These are phyloP conservation scores for Tilapia sparmanii DNA, from an alignment of 2,113 vertebrate species.

Conservation along the genomic window DNA sequence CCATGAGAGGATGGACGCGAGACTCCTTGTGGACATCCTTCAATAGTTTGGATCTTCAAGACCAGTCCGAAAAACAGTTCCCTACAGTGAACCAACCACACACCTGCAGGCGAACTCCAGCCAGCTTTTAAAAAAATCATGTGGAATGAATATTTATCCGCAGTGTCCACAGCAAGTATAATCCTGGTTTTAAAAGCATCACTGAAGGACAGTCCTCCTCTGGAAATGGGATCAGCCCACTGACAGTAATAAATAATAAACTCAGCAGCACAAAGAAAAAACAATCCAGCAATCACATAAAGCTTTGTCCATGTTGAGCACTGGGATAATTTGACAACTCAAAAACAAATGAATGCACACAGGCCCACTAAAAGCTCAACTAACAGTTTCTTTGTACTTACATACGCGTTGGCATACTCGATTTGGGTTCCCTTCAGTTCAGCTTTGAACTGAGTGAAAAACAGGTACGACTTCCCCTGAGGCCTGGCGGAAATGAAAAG, in stretches of 20 bases:
- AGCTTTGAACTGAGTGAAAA: conserved; percentile 93
- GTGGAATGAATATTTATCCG: background rate
- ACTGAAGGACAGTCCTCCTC: background rate
- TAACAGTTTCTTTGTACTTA: conserved; percentile 73
- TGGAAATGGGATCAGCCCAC: background rate
- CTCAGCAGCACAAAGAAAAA: background rate
- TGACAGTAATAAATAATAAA: background rate
- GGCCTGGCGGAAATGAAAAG: conserved; percentile 73
- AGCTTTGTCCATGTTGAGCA: background rate
- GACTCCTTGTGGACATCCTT: background rate
- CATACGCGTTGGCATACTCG: conserved; percentile 85
- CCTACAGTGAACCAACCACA: background rate
- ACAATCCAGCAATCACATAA: background rate
- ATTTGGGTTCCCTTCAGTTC: conserved; percentile 87
- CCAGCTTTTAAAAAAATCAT: background rate
- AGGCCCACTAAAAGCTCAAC: background rate
- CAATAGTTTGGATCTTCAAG: background rate
- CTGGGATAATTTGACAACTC: background rate
- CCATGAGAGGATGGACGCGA: background rate
- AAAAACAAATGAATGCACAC: background rate
- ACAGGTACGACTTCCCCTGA: conserved; percentile 94
- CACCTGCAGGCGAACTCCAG: background rate
- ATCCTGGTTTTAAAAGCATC: background rate
- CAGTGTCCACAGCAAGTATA: background rate
- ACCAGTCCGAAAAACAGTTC: background rate